A percentile compares a stretch with the other conserved stretches of the same genome.
Evolutionary conservation across 2,113 vertebrate species (phyloP).

Genomic region (Cyphomyrus discorhynchus): DNA sequence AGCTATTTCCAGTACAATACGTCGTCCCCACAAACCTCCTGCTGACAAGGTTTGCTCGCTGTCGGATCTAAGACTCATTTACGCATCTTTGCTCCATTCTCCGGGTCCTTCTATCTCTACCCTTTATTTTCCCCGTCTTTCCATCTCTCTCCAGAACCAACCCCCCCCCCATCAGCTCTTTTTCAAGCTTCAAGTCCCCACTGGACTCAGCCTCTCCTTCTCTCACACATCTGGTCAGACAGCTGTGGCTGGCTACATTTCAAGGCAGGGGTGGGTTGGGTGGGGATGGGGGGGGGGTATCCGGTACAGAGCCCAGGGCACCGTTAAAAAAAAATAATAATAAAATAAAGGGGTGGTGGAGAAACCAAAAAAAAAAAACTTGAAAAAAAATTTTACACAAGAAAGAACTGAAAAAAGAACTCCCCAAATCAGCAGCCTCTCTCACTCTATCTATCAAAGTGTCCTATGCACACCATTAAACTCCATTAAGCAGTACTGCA

Average conservation of each 20-base stretch:
- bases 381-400: conserved; percentile 41
- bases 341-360: conserved; percentile 5
- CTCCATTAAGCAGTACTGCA: conserved; percentile 82
- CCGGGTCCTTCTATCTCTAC: not conserved
- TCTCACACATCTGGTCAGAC: conserved; percentile 74
- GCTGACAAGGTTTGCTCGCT: not conserved
- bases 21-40: not conserved
- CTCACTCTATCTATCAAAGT: conserved; percentile 55
- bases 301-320: conserved; percentile 78
- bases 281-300: conserved; percentile 57
- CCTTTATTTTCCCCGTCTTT: not conserved
- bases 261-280: conserved; percentile 70
- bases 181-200: conserved; percentile 21
- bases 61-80: not conserved
- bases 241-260: conserved; percentile 77
- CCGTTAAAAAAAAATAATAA: conserved; percentile 30
- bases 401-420: conserved; percentile 36
- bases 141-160: conserved; percentile 3
- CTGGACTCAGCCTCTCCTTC: conserved; percentile 2
- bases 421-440: conserved; percentile 62
- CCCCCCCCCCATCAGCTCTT: conserved; percentile 5
- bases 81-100: not conserved
- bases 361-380: conserved; percentile 20
- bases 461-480: conserved; percentile 56
- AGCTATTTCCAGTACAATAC: conserved; percentile 21